phyloP scores from a whole-genome alignment of 1,140 invertebrate species.

The Papilio glaucus region DNA sequence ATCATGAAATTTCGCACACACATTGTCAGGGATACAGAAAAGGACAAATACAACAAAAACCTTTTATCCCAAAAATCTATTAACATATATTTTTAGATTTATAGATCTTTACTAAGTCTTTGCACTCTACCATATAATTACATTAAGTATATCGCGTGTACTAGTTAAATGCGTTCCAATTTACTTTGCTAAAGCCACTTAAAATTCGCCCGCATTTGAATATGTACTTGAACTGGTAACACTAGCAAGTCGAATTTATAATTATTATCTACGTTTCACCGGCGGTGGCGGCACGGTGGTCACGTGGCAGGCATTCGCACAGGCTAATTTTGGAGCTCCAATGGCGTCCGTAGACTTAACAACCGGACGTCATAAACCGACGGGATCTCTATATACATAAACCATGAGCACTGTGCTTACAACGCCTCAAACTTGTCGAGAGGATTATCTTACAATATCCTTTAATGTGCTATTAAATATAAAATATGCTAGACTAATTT shows the following conservation, averaged over 20 bases:
- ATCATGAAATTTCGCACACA: no score
- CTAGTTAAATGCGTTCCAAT: no score
- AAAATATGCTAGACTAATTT: neutral
- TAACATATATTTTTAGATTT: no score
- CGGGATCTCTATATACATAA: slow-evolving; percentile 52
- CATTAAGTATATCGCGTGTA: no score
- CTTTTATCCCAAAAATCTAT: no score
- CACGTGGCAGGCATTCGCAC: slow-evolving; percentile 67
- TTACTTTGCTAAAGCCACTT: neutral
- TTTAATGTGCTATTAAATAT: neutral
- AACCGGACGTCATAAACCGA: slow-evolving; percentile 68
- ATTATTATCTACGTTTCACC: slow-evolving; percentile 58
- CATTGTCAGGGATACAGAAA: no score
- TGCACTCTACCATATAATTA: no score
- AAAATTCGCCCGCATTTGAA: neutral
- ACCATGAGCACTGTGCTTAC: slow-evolving; percentile 39
- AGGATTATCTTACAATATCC: slow-evolving; percentile 7
- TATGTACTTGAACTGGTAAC: slow-evolving; percentile 24
- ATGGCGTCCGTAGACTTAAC: slow-evolving; percentile 65
- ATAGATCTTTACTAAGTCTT: no score
- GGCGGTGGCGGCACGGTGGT: slow-evolving; percentile 40
- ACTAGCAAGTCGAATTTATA: slow-evolving; percentile 44
- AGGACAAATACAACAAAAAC: no score
- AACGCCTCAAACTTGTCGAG: slow-evolving; percentile 15
- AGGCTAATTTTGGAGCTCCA: slow-evolving; percentile 66